Evolutionary conservation across 2,888 invertebrate species (phyloP).

Genomic region (Drosophila paranaensis): DNA sequence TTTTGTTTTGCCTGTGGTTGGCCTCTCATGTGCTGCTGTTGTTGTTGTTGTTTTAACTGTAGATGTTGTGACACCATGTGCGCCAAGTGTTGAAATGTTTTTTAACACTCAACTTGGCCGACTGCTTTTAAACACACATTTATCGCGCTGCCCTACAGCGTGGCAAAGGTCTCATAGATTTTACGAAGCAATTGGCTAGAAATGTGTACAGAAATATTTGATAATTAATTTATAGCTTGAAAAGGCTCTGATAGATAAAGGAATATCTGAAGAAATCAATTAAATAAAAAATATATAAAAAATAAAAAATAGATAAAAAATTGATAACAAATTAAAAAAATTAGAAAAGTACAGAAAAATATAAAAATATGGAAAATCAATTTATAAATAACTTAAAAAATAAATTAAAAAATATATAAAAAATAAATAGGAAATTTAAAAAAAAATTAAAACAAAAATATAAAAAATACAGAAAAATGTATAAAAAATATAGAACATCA

Average conservation of each 20-base stretch:
- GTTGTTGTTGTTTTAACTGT: slow-evolving; percentile 44
- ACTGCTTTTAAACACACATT: slow-evolving; percentile 72
- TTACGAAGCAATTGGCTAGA: neutral
- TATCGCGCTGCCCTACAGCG: slow-evolving; percentile 43
- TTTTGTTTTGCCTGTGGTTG: slow-evolving; percentile 54
- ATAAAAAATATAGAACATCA: too few relatives aligned
- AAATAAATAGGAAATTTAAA: too few relatives aligned
- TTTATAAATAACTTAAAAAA: too few relatives aligned
- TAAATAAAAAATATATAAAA: neutral
- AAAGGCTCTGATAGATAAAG: neutral
- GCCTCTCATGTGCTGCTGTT: slow-evolving; percentile 26
- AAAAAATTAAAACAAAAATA: neutral
- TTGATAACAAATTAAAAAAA: neutral
- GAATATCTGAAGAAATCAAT: neutral
- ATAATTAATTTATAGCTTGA: neutral
- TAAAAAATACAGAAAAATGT: too few relatives aligned
- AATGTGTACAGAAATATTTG: neutral
- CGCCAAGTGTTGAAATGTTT: slow-evolving; percentile 77
- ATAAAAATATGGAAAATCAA: too few relatives aligned
- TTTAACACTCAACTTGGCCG: slow-evolving; percentile 78
- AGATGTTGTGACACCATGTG: slow-evolving; percentile 77
- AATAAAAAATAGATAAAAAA: neutral
- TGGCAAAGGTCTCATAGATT: slow-evolving; percentile 1
- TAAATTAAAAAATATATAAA: too few relatives aligned
- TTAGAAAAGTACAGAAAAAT: neutral